Conservation (phyloP, 2,888 invertebrate species). For the Teleiodes luculella region DNA sequence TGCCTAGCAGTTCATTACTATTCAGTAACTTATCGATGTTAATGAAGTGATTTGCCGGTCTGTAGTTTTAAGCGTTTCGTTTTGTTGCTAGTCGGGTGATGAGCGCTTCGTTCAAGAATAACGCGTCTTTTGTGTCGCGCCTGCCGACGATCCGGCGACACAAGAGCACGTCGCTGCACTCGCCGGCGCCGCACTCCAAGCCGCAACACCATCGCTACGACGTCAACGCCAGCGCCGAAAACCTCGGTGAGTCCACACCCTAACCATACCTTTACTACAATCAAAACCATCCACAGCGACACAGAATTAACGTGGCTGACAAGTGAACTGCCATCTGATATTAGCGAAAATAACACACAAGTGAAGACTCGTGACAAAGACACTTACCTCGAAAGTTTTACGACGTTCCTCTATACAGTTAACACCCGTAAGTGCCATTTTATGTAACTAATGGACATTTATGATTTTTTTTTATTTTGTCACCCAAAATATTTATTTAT, state of each 20-base stretch:
- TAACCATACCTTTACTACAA: background rate
- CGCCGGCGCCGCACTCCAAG: slow-evolving; percentile 83
- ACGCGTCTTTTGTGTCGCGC: slow-evolving; percentile 94
- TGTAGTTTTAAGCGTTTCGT: no score
- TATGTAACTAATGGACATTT: no score
- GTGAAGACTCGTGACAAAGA: no score
- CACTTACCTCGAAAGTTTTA: no score
- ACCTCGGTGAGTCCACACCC: slow-evolving; percentile 79
- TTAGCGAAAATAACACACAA: no score
- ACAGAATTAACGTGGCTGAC: background rate
- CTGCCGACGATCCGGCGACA: slow-evolving; percentile 91
- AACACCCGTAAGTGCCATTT: no score
- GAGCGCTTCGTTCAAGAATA: slow-evolving; percentile 92
- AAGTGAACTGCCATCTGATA: no score
- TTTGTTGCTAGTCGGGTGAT: slow-evolving; percentile 80
- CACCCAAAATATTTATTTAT: no score
- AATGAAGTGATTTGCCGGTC: no score
- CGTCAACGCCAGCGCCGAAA: slow-evolving; percentile 86
- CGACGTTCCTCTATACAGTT: no score
- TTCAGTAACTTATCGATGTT: background rate
- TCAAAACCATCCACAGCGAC: background rate
- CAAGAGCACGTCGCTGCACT: slow-evolving; percentile 87
- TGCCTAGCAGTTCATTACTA: background rate
- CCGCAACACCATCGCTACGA: slow-evolving; percentile 83
- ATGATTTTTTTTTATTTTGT: no score